Percentiles rank a stretch among this genome's conserved stretches.
Conservation (phyloP, 35 echinoderm and acorn worm species). For the Ophioderma brevispina region DNA sequence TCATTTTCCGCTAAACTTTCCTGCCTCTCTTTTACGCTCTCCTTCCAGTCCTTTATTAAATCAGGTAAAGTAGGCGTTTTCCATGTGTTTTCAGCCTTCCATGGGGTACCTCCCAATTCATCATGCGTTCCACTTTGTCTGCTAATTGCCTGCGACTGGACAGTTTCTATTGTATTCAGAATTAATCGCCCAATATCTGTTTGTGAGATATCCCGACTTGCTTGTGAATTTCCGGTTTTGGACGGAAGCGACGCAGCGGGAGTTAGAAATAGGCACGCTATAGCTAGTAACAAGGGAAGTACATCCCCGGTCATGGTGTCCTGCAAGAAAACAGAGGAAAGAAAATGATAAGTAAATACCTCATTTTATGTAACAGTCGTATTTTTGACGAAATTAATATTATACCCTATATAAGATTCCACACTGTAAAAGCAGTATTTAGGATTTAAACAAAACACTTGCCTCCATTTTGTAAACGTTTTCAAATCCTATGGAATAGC, state of each 20-base stretch:
- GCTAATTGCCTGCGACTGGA: background rate
- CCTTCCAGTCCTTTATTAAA: background rate
- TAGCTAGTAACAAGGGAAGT: background rate
- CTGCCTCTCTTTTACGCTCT: background rate
- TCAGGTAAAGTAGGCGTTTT: background rate
- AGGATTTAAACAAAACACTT: too few species aligned
- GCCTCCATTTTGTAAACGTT: too few species aligned
- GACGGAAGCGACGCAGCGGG: background rate
- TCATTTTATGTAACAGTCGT: too few species aligned
- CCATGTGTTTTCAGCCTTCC: background rate
- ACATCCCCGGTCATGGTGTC: constrained; percentile 8
- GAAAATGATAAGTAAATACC: background rate
- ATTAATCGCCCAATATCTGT: background rate
- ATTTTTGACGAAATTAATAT: too few species aligned
- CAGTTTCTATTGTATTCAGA: background rate
- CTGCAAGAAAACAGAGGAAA: background rate
- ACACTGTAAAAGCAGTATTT: too few species aligned
- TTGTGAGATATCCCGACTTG: background rate
- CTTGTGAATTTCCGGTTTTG: background rate
- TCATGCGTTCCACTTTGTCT: background rate
- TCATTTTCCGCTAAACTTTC: background rate
- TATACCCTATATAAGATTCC: too few species aligned
- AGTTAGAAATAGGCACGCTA: background rate
- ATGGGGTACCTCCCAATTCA: background rate
- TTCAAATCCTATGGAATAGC: too few species aligned